phyloP scores from a whole-genome alignment of 1,140 invertebrate species.

The Ericerus pela region DNA sequence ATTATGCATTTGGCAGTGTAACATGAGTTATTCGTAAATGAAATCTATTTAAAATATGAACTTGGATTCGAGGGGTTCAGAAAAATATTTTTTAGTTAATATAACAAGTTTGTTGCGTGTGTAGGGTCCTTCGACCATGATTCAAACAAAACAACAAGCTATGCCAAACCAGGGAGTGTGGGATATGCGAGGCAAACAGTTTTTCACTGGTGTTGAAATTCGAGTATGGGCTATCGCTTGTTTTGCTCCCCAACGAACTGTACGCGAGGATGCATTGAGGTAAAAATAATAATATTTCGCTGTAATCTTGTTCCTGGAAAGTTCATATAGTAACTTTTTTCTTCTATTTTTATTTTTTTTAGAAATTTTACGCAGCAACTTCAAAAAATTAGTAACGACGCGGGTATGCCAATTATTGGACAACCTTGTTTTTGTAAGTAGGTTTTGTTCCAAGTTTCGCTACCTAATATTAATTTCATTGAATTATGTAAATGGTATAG shows the following conservation, averaged over 20 bases:
- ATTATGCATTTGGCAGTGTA: too few species aligned
- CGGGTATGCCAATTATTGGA: conserved; percentile 98
- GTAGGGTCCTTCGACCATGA: conserved; percentile 1
- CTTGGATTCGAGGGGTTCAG: too few species aligned
- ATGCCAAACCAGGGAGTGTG: conserved; percentile 97
- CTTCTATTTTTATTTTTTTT: conserved; percentile 18
- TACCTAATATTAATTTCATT: too few species aligned
- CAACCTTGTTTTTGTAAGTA: conserved; percentile 84
- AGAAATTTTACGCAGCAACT: conserved; percentile 91
- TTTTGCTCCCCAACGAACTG: conserved; percentile 95
- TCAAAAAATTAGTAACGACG: conserved; percentile 98
- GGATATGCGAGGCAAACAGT: conserved; percentile 99
- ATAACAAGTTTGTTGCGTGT: conserved; percentile 7
- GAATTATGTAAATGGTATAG: too few species aligned
- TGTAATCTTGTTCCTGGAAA: conserved; percentile 9
- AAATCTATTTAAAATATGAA: too few species aligned
- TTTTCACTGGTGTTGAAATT: conserved; percentile 98
- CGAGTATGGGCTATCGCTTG: conserved; percentile 99
- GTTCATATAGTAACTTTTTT: conserved; percentile 7
- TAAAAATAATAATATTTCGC: conserved; percentile 29
- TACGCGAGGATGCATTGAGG: conserved; percentile 88
- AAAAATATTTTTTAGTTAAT: too few species aligned
- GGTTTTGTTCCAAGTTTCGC: neutral
- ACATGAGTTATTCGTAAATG: too few species aligned
- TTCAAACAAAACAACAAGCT: conserved; percentile 77